Conservation (phyloP, 2,888 invertebrate genomes). For the Hypselothyrea guttata region DNA sequence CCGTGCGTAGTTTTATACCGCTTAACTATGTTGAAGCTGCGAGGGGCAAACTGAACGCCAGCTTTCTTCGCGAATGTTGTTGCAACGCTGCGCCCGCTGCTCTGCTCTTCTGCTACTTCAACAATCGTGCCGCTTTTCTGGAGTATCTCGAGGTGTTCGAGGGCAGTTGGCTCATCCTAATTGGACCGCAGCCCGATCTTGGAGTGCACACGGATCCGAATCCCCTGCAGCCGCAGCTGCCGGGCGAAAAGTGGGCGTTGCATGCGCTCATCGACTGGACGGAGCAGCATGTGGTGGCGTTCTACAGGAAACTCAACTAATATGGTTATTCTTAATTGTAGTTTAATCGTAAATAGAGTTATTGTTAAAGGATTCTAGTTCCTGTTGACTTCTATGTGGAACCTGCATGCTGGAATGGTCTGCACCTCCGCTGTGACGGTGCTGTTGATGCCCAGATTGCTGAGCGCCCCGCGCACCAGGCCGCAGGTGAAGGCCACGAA, state of each 20-base stretch:
- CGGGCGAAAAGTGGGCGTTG: slow-evolving; percentile 84
- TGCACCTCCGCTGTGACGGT: slow-evolving; percentile 97
- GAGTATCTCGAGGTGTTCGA: slow-evolving; percentile 86
- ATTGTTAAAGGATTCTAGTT: slow-evolving; percentile 79
- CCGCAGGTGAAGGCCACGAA: slow-evolving; percentile 98
- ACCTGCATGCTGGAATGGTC: slow-evolving; percentile 95
- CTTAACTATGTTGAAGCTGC: slow-evolving; percentile 84
- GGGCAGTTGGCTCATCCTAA: slow-evolving; percentile 87
- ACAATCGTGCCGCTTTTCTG: slow-evolving; percentile 87
- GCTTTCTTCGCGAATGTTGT: slow-evolving; percentile 83
- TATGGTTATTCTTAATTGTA: slow-evolving; percentile 18
- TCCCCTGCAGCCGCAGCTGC: slow-evolving; percentile 85
- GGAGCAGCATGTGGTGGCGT: slow-evolving; percentile 86
- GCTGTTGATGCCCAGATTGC: slow-evolving; percentile 96
- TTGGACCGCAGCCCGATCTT: slow-evolving; percentile 87
- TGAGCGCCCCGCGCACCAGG: slow-evolving; percentile 95
- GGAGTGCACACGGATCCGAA: slow-evolving; percentile 88
- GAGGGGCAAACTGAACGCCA: slow-evolving; percentile 29
- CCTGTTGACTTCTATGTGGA: slow-evolving; percentile 94
- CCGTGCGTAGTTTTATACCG: slow-evolving; percentile 88
- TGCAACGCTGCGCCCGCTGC: slow-evolving; percentile 80
- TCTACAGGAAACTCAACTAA: slow-evolving; percentile 82
- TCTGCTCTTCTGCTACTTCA: slow-evolving; percentile 91
- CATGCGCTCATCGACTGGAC: slow-evolving; percentile 84
- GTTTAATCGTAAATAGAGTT: slow-evolving; percentile 32